phyloP scores from a whole-genome alignment of 2,797 vertebrate species.

The Cottoperca gobio region DNA sequence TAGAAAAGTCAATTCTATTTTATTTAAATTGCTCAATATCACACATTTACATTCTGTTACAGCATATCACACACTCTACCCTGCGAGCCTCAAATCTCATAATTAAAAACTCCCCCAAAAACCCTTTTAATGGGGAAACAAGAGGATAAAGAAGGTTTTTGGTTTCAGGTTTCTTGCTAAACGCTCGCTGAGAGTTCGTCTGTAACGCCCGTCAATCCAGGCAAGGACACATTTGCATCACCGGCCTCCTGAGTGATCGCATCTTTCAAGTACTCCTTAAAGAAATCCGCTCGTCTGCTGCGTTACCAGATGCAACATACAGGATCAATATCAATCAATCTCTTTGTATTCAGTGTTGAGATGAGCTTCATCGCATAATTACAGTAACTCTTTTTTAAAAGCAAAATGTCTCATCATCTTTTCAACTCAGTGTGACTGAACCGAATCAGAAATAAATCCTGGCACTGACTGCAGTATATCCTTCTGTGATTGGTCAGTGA shows the following conservation, averaged over 20 bases:
- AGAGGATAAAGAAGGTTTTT: not conserved
- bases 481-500: conserved; percentile 43
- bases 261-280: not conserved
- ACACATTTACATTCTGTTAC: too few species aligned
- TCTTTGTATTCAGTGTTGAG: not conserved
- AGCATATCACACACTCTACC: too few species aligned
- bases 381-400: not conserved
- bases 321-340: not conserved
- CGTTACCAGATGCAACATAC: not conserved
- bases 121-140: not conserved
- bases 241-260: not conserved
- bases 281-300: not conserved
- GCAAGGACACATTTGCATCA: not conserved
- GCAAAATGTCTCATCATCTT: too few species aligned
- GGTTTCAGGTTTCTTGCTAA: not conserved
- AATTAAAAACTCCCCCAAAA: not conserved
- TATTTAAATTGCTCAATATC: not conserved
- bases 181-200: not conserved
- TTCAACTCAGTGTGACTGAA: not conserved
- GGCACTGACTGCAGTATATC: conserved; percentile 22
- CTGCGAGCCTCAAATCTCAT: too few species aligned
- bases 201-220: not conserved
- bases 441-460: conserved; percentile 15
- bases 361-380: not conserved
- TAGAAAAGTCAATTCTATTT: not conserved